These are phyloP conservation scores for Lutjanus erythropterus DNA, from an alignment of 2,113 vertebrate species.

Conservation along the genomic window DNA sequence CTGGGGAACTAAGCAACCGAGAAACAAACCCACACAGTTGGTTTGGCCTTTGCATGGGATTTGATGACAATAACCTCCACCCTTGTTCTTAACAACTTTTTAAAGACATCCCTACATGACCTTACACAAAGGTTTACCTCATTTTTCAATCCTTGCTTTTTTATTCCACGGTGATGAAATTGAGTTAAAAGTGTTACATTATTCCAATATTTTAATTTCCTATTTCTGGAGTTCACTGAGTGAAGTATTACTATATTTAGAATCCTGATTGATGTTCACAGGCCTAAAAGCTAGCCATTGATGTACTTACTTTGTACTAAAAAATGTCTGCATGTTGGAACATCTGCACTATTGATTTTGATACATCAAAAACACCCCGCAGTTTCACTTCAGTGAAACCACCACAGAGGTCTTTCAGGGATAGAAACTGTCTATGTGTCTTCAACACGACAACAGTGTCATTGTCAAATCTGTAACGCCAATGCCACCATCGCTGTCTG, in stretches of 20 bases:
- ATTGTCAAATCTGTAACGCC: conserved; percentile 45
- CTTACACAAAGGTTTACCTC: conserved; percentile 1
- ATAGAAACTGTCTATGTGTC: conserved; percentile 18
- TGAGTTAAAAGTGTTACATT: not conserved
- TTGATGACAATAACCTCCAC: not conserved
- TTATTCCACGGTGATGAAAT: not conserved
- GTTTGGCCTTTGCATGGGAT: not conserved
- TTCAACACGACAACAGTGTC: conserved; percentile 30
- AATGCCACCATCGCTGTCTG: conserved; percentile 33
- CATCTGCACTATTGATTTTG: conserved; percentile 54
- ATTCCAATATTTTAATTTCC: conserved; percentile 12
- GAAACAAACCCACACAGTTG: not conserved
- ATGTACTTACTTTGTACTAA: conserved; percentile 29
- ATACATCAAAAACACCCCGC: conserved; percentile 37
- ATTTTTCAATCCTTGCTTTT: not conserved
- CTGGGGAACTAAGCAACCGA: not conserved
- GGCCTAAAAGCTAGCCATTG: conserved; percentile 6
- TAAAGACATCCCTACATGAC: not conserved
- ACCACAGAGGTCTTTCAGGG: conserved; percentile 41
- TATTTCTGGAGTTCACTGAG: conserved; percentile 8
- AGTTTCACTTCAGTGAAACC: conserved; percentile 22
- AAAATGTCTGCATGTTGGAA: conserved; percentile 38
- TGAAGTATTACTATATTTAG: conserved; percentile 36
- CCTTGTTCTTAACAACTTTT: not conserved
- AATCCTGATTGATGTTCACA: conserved; percentile 32